Evolutionary conservation across 2,888 invertebrate species (phyloP).

Genomic region (Lasioglossum marginatum): DNA sequence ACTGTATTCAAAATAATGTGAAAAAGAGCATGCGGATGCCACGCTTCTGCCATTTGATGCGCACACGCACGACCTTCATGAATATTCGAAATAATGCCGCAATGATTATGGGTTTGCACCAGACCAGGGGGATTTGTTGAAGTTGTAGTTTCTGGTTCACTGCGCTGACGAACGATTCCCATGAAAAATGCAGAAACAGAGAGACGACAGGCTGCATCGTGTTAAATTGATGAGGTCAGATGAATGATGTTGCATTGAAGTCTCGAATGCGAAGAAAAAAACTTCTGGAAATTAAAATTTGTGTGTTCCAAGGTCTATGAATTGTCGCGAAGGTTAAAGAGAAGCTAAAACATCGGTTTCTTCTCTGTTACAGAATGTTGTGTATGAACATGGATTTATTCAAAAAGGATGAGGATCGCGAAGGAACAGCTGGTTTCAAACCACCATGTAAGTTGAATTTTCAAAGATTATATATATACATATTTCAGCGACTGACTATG

Average conservation of each 20-base stretch:
- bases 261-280: neutral
- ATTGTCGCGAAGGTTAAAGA: neutral
- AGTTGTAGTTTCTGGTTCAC: neutral
- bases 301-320: neutral
- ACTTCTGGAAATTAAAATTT: neutral
- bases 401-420: neutral
- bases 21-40: neutral
- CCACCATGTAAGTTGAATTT: neutral
- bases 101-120: neutral
- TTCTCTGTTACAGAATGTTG: neutral
- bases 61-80: neutral
- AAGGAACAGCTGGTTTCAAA: neutral
- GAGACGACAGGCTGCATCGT: neutral
- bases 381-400: neutral
- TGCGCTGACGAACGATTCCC: neutral
- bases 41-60: neutral
- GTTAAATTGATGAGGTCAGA: neutral
- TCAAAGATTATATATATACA: neutral
- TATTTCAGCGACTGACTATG: neutral
- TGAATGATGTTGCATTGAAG: neutral
- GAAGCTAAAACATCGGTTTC: neutral
- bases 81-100: neutral
- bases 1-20: neutral
- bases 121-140: neutral
- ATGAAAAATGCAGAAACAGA: neutral